Percentiles rank a stretch among this genome's conserved stretches.
Conservation (phyloP, 2,113 vertebrate species). For the Ceyx margarethae region DNA sequence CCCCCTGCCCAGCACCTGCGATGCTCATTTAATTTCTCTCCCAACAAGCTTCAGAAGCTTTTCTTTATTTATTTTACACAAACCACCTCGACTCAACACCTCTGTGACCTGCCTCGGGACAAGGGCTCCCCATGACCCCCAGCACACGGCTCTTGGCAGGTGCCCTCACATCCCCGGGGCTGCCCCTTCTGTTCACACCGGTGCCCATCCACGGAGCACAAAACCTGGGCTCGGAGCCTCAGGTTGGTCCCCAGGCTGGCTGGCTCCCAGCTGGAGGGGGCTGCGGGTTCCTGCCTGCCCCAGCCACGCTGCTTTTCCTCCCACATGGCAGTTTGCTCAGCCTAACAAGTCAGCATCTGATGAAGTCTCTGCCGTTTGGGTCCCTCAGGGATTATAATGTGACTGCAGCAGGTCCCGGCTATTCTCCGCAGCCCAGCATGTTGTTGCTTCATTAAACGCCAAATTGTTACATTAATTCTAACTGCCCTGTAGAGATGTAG, state of each 20-base stretch:
- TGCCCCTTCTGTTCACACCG: accelerated
- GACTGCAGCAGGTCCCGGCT: conserved; percentile 51
- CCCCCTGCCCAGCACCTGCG: not conserved
- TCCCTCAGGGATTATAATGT: conserved; percentile 34
- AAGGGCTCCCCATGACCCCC: accelerated
- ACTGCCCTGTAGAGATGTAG: conserved; percentile 87
- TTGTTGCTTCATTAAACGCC: conserved; percentile 87
- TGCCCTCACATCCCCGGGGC: not conserved
- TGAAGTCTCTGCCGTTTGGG: conserved; percentile 43
- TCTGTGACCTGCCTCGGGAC: not conserved
- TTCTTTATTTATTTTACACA: not conserved
- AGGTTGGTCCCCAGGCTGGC: not conserved
- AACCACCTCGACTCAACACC: not conserved
- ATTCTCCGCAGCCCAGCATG: conserved; percentile 41
- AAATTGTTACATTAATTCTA: conserved; percentile 90
- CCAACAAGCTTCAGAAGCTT: not conserved
- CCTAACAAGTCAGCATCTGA: conserved; percentile 55
- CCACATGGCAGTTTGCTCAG: not conserved
- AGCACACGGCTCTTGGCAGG: accelerated
- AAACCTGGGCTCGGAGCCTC: not conserved
- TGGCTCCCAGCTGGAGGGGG: not conserved
- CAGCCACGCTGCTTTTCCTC: not conserved
- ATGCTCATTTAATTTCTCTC: not conserved
- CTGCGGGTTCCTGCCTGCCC: not conserved
- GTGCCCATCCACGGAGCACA: accelerated